These are phyloP conservation scores for Serrognathus titanus DNA, from an alignment of 2,888 invertebrate species.

Conservation along the genomic window DNA sequence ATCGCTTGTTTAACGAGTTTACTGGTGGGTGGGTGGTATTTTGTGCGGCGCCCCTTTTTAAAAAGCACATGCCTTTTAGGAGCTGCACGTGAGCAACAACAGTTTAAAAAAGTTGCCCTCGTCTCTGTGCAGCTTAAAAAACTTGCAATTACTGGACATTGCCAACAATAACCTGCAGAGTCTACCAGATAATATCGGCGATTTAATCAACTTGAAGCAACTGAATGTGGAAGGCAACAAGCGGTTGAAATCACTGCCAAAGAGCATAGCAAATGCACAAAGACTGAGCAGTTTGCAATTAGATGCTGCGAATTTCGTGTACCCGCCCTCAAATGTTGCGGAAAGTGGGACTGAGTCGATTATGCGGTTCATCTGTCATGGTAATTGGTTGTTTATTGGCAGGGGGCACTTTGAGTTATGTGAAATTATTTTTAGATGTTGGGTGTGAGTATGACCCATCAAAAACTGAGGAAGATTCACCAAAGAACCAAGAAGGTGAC, in stretches of 20 bases:
- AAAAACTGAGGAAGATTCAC: too few relatives aligned
- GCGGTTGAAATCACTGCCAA: slow-evolving; percentile 59
- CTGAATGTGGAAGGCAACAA: slow-evolving; percentile 62
- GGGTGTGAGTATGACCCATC: slow-evolving; percentile 8
- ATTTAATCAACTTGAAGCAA: slow-evolving; percentile 58
- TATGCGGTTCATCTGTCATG: slow-evolving; percentile 61
- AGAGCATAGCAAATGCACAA: slow-evolving; percentile 62
- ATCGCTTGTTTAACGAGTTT: slow-evolving; percentile 64
- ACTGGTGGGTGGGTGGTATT: slow-evolving; percentile 50
- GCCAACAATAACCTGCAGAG: slow-evolving; percentile 66
- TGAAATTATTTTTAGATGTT: slow-evolving; percentile 9
- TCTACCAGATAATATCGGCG: slow-evolving; percentile 62
- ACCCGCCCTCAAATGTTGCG: slow-evolving; percentile 63
- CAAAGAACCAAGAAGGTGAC: too few relatives aligned
- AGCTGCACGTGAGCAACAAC: slow-evolving; percentile 73
- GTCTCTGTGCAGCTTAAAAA: slow-evolving; percentile 60
- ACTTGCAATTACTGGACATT: slow-evolving; percentile 65
- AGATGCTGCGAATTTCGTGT: slow-evolving; percentile 60
- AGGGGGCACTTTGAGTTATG: neutral
- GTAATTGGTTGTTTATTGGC: slow-evolving; percentile 34
- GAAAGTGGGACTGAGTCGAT: slow-evolving; percentile 61
- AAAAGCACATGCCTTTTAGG: slow-evolving; percentile 41
- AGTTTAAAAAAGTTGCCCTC: slow-evolving; percentile 66
- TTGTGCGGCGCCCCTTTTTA: neutral
- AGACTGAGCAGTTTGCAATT: slow-evolving; percentile 60